phyloP scores from a whole-genome alignment of 2,888 invertebrate genomes.

The Drosophila affinis region DNA sequence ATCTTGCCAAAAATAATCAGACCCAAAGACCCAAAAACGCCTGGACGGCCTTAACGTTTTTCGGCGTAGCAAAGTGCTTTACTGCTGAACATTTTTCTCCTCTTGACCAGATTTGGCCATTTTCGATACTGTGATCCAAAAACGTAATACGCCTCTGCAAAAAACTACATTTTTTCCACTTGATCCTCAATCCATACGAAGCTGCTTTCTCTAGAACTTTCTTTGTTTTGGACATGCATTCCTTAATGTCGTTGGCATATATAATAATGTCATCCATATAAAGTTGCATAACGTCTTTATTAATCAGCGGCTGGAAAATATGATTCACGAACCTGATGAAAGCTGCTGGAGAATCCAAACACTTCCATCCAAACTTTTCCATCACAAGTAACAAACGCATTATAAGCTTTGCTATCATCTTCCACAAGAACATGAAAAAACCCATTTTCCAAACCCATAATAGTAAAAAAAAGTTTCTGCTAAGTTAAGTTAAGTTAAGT shows the following conservation, averaged over 20 bases:
- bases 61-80: too few species aligned
- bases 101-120: background rate
- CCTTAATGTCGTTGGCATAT: background rate
- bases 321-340: background rate
- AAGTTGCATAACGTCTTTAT: background rate
- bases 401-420: too few species aligned
- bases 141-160: conserved; percentile 1
- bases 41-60: too few species aligned
- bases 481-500: too few species aligned
- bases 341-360: background rate
- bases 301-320: background rate
- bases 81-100: too few species aligned
- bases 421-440: too few species aligned
- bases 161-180: conserved; percentile 2
- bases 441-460: too few species aligned
- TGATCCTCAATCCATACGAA: background rate
- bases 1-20: too few species aligned
- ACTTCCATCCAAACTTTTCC: too few species aligned
- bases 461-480: too few species aligned
- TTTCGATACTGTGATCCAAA: background rate
- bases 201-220: background rate
- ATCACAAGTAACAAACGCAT: too few species aligned
- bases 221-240: background rate
- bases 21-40: too few species aligned
- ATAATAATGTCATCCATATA: background rate